A percentile compares a stretch with the other conserved stretches of the same genome.
phyloP scores from a whole-genome alignment of 2,888 invertebrate species.

The Polydrusus tereticollis region DNA sequence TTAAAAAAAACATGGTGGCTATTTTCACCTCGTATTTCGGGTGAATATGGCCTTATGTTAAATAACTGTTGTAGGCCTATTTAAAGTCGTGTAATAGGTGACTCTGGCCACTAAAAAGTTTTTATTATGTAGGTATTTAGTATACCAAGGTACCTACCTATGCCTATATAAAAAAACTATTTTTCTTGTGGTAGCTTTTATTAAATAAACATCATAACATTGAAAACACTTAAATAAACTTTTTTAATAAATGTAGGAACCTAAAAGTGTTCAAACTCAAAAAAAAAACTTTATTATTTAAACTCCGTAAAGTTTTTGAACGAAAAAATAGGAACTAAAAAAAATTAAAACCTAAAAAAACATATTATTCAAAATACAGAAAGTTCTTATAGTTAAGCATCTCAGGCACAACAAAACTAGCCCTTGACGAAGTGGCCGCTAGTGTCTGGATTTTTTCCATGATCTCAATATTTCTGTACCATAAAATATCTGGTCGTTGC shows the following conservation, averaged over 20 bases:
- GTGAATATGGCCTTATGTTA: not conserved
- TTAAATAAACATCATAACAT: not conserved
- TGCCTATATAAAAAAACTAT: not conserved
- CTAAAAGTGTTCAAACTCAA: not conserved
- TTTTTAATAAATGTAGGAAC: not conserved
- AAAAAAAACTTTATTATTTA: not conserved
- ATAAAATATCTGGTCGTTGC: constrained; percentile 6
- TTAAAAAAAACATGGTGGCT: not conserved
- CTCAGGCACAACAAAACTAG: constrained; percentile 11
- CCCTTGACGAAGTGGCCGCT: not conserved
- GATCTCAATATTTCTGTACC: constrained; percentile 7
- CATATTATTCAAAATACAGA: not conserved
- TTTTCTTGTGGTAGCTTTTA: not conserved
- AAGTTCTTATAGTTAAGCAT: constrained; percentile 12
- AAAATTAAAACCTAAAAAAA: not conserved
- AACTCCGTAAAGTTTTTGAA: not conserved
- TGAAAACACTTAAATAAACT: not conserved
- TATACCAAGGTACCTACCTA: not conserved
- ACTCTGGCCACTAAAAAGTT: not conserved
- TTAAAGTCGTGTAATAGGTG: not conserved
- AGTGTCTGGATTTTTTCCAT: constrained; percentile 3
- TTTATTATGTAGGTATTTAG: not conserved
- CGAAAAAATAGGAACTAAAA: not conserved
- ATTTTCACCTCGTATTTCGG: not conserved
- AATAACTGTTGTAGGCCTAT: not conserved